Base-by-base conservation (phyloP, 2,113 vertebrate genomes). In the Capricornis sumatraensis region DNA sequence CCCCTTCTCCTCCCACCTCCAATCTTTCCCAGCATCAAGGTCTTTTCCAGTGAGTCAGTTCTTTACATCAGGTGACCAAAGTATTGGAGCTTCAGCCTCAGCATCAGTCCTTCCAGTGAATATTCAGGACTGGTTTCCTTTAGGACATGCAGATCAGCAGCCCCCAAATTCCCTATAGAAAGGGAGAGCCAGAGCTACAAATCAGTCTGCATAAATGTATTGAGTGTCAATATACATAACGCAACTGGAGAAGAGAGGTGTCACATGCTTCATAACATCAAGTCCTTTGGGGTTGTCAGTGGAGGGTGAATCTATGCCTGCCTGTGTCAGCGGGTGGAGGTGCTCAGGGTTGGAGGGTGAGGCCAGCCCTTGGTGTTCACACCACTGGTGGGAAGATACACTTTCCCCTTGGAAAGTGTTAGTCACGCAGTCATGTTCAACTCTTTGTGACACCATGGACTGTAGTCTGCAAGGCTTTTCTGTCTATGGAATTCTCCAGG, bases 311-410 rank as follows among this genome's bases (percentile, higher is more conserved):
- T 76, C 17, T 36, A 3, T 62, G 19, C 17, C 40, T 85, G 50
- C 40, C 8, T 52, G 27, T 57, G 47, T 25, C 6, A 45, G 9
- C 1, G 3, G 36, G 21, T 28, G 19, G 28, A 21, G 28, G 55
- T 2, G 19, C 14, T 79, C 21, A 12, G 11, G 25, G 30, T 1
- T 67, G 50, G 58, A 50, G 58, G 33, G 40, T 17, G 21, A 81
- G 27, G 16, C 23, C 11, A 19, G 47, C 33, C 3, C 33, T 64
- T 57, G 7, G 36, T 6, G 14, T 43, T 47, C n/a, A 53, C 5
- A 57, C 19, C 13, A 1, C 1, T 36, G 2, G 25, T 85, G 19
- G 14, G 57, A 58, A 40, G 50, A n/a, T 0, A 1, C 3, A 1
- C 57, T 57, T 93, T 45, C 67, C 78, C 6, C 45, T 40, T 25